Conservation (phyloP, 2,113 vertebrate genomes). For the Phrynosoma blainvillii region DNA sequence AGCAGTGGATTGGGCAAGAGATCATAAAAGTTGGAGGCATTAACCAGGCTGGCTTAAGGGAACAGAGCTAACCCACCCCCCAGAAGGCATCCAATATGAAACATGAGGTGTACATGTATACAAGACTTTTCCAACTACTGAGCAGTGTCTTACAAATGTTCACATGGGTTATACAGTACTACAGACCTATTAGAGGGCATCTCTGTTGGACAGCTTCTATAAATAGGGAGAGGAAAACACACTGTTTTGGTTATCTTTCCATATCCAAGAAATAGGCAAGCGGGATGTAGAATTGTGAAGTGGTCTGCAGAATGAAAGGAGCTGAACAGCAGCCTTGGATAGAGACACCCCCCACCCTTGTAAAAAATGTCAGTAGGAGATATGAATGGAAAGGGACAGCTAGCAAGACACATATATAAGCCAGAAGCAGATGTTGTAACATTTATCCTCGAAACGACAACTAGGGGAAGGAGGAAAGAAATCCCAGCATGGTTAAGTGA, state of each 20-base stretch:
- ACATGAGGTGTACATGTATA: neutral
- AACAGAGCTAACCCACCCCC: conserved; percentile 35
- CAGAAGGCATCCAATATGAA: conserved; percentile 56
- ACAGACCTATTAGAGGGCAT: conserved; percentile 54
- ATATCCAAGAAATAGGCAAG: conserved; percentile 57
- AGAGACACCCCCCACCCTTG: neutral
- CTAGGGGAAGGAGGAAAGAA: neutral
- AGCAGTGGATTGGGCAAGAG: neutral
- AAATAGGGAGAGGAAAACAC: conserved; percentile 68
- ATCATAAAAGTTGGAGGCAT: too few relatives aligned
- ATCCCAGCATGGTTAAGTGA: neutral
- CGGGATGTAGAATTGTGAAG: neutral
- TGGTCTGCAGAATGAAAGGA: accelerated
- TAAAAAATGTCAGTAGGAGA: neutral
- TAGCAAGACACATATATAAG: conserved; percentile 3
- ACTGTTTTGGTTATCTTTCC: conserved; percentile 77
- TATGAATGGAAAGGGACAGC: neutral
- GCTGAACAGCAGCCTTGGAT: neutral
- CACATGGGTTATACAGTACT: conserved; percentile 40
- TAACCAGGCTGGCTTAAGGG: conserved; percentile 27
- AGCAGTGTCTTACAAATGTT: conserved; percentile 45
- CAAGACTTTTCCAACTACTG: conserved; percentile 1
- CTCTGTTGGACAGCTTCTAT: conserved; percentile 55
- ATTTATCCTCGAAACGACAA: conserved; percentile 16
- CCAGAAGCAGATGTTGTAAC: accelerated